Evolutionary conservation across 2,888 invertebrate genomes (phyloP).

Genomic region (Sarcophaga carnaria): DNA sequence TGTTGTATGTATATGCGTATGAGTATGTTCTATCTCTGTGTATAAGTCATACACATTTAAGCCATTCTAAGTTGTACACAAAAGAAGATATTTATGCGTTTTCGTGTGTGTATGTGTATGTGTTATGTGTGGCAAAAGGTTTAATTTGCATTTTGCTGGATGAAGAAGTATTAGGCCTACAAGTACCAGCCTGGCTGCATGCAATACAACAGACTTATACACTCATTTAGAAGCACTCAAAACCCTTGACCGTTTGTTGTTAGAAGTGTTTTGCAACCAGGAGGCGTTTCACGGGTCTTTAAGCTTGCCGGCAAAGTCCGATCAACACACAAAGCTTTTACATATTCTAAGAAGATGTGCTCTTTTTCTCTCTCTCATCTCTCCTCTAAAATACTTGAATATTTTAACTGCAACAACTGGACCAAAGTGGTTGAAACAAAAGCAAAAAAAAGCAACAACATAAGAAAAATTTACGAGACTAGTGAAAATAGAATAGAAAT

Average conservation of each 20-base stretch:
- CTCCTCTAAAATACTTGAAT: slow-evolving; percentile 30
- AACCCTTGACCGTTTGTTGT: slow-evolving; percentile 45
- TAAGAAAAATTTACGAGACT: neutral
- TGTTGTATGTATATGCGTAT: neutral
- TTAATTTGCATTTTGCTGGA: slow-evolving; percentile 43
- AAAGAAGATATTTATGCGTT: neutral
- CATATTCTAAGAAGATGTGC: neutral
- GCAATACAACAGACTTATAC: neutral
- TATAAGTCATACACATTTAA: neutral
- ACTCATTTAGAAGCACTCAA: neutral
- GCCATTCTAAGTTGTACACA: neutral
- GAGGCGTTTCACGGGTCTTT: slow-evolving; percentile 44
- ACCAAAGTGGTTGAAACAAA: neutral
- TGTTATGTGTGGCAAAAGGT: slow-evolving; percentile 25
- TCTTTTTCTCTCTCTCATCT: neutral
- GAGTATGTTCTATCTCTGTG: neutral
- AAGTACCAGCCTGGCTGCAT: slow-evolving; percentile 17
- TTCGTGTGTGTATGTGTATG: neutral
- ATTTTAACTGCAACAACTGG: slow-evolving; percentile 21
- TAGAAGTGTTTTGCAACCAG: neutral
- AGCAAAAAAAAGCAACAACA: neutral
- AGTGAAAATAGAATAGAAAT: neutral
- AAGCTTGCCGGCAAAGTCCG: slow-evolving; percentile 30
- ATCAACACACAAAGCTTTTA: slow-evolving; percentile 9
- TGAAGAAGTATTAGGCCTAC: neutral